Conservation (phyloP, 2,797 vertebrate genomes). For the Sebastiscus albofasciatus region DNA sequence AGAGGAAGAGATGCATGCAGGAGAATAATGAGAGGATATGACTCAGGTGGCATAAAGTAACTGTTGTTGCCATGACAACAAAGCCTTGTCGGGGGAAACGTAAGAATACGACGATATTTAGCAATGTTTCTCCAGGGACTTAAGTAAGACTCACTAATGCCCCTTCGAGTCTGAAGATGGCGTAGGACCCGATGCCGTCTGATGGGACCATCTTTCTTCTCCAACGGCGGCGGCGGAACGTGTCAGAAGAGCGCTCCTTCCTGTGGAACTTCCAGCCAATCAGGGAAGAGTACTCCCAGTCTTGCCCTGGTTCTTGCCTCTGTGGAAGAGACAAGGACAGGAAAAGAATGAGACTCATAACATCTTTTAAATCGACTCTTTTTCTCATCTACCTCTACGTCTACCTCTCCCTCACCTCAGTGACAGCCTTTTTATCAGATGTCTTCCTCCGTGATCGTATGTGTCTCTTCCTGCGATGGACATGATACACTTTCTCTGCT, state of each 20-base stretch:
- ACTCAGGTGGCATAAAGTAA: slow-evolving; percentile 38
- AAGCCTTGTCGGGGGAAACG: not conserved
- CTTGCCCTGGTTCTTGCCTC: slow-evolving; percentile 81
- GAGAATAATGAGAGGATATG: slow-evolving; percentile 61
- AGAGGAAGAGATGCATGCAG: slow-evolving; percentile 27
- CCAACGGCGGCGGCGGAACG: slow-evolving; percentile 94
- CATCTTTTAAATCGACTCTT: not conserved
- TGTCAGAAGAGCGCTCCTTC: slow-evolving; percentile 91
- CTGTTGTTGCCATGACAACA: slow-evolving; percentile 10
- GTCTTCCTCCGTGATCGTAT: slow-evolving; percentile 88
- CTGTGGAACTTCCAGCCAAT: slow-evolving; percentile 99
- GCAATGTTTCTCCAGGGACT: not conserved
- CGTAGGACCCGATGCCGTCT: slow-evolving; percentile 88
- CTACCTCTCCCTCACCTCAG: slow-evolving; percentile 76
- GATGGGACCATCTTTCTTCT: slow-evolving; percentile 95
- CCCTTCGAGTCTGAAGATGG: slow-evolving; percentile 96
- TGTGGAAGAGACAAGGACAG: slow-evolving; percentile 28
- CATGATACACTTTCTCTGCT: slow-evolving; percentile 98
- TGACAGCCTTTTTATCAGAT: slow-evolving; percentile 65
- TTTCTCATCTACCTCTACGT: not conserved
- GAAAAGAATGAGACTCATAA: not conserved
- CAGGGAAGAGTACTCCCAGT: slow-evolving; percentile 97
- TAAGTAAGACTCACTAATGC: slow-evolving; percentile 85
- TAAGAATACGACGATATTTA: slow-evolving; percentile 1
- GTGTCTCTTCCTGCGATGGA: slow-evolving; percentile 90